These are phyloP conservation scores for Falcunculus frontatus DNA, from an alignment of 2,113 vertebrate species.

Conservation along the genomic window DNA sequence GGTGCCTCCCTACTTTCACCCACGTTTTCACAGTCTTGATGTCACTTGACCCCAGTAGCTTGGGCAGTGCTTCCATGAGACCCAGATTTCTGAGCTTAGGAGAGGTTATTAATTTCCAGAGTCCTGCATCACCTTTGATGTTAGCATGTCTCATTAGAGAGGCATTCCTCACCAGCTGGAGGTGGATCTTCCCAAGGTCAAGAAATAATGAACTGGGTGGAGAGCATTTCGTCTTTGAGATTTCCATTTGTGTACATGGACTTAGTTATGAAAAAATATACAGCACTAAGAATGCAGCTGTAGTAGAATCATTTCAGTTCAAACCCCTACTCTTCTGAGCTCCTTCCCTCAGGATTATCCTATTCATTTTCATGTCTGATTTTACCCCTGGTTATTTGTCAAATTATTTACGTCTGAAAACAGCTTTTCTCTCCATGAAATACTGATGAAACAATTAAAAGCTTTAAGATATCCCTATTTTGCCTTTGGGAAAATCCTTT, in stretches of 20 bases:
- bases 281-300: neutral
- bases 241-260: neutral
- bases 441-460: neutral
- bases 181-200: neutral
- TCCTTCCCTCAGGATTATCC: neutral
- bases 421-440: neutral
- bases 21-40: neutral
- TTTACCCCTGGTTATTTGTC: neutral
- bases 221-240: neutral
- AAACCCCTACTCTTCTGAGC: neutral
- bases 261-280: neutral
- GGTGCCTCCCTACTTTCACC: neutral
- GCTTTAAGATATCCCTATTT: neutral
- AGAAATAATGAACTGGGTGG: neutral
- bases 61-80: neutral
- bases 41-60: neutral
- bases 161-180: neutral
- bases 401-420: neutral
- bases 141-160: slow-evolving; percentile 13
- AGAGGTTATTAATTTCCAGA: slow-evolving; percentile 1
- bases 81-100: neutral
- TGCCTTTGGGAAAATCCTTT: neutral
- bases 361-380: neutral
- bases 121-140: neutral
- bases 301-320: neutral